Base-by-base conservation (phyloP, 2,113 vertebrate genomes). In the Eurypyga helias region DNA sequence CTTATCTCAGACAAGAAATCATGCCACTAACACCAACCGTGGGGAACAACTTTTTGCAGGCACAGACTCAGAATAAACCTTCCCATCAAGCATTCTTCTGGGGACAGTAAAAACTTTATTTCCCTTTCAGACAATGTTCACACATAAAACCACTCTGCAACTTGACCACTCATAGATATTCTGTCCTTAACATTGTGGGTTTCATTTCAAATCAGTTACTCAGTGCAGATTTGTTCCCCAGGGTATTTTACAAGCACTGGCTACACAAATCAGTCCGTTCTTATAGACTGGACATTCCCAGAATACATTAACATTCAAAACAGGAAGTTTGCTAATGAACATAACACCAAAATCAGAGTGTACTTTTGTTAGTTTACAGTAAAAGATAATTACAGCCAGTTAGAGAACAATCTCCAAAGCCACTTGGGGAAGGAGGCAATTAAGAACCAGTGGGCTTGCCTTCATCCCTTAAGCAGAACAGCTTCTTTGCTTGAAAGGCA, bases 331-430 rank as follows among this genome's bases (percentile, higher is more conserved):
- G 34, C 10, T 89, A 94, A 95, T 88, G 81, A 87, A 52, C 75
- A 3, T 24, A 66, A 69, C 70, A 73, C 57, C 0, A 1, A 93
- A 67, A 65, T 66, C 80, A 60, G 61, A 85, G n/a, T 6, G 61
- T 60, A 57, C 70, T 94, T 85, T 26, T 62, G 79, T 91, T 93
- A 85, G 67, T 87, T 92, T 91, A 94, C 78, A 93, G 31, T 61
- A 77, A 92, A 84, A 41, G 66, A 69, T 96, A 92, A 97, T 97
- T 96, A 91, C 81, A 89, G 73, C 38, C 71, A 61, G 69, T 89
- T 90, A 93, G 71, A 87, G 52, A 97, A 54, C 62, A 79, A 79
- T 89, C 85, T 94, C 61, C 90, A 48, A 71, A 90, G 79, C 57
- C 77, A 72, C 36, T n/a, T 20, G 62, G 67, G 76, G 48, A 84